Percentiles rank a stretch among this genome's conserved stretches.
Conservation (phyloP, 2,113 vertebrate species). For the Thalassarche chlororhynchos region DNA sequence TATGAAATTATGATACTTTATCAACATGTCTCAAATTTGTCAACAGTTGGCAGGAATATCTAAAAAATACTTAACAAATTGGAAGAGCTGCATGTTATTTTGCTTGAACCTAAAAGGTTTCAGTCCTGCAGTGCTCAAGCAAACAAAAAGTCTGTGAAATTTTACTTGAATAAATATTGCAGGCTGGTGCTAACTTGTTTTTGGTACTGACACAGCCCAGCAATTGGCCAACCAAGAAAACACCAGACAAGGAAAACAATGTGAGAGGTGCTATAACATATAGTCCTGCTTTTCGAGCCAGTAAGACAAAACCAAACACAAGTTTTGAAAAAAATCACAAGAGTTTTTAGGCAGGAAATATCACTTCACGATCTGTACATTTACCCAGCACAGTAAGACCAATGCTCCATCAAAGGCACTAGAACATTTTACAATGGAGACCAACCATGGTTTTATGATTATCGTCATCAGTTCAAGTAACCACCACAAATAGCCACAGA, state of each 20-base stretch:
- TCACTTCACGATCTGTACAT: neutral
- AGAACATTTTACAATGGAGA: neutral
- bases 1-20: neutral
- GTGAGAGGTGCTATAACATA: neutral
- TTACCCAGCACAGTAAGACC: neutral
- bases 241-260: slow-evolving; percentile 37
- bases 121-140: neutral
- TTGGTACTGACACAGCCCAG: slow-evolving; percentile 17
- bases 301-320: slow-evolving; percentile 1
- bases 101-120: neutral
- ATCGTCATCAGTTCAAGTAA: neutral
- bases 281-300: neutral
- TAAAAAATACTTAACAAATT: neutral
- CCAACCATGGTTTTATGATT: neutral
- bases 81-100: neutral
- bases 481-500: neutral
- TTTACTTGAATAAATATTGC: slow-evolving; percentile 42
- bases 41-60: neutral
- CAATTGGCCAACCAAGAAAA: slow-evolving; percentile 18
- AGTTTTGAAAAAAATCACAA: neutral
- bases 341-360: neutral
- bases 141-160: slow-evolving; percentile 46
- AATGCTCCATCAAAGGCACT: neutral
- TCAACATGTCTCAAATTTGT: neutral
- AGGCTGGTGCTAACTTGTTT: slow-evolving; percentile 46